Evolutionary conservation across 2,888 invertebrate species (phyloP), one percentile per base, ranked within the genome.

Genomic region (Glyphotaelius pellucidus): DNA sequence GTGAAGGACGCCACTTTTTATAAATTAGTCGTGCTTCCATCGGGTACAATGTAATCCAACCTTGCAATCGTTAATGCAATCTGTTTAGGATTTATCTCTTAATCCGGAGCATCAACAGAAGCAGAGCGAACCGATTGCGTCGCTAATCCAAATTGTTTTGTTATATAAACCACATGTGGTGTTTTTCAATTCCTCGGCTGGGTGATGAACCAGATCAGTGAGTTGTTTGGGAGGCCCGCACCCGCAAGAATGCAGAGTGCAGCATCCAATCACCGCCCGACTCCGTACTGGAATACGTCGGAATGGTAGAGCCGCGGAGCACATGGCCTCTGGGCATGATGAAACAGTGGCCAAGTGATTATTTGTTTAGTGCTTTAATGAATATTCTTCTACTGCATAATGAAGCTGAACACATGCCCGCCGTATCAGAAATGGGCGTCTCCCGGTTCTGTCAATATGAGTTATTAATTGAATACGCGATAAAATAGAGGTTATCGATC

Each of bases 91-190:
- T 83, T 83, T 83, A 83, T 83, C 32, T 83, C 81, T 83, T 35
- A 83, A 83, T 83, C 32, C 30, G 31, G 31, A 32, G 81, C 32
- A 32, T 83, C 32, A 32, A 32, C 81, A 35, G 81, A 83, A 32
- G 30, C 81, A 31, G 31, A 30, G 81, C 81, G 67, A 67, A 67
- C 67, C 67, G 67, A 67, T 67, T 67, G 67, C 67, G 25, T 67
- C 67, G 67, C 81, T 30, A 30, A 81, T 81, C 14, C 81, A 81
- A 81, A 81, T 31, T 83, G 81, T 90, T 31, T 42, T 42, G 90
- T 81, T 81, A 42, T 42, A 90, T 42, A 81, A 90, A 80, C 90
- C 90, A 90, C 90, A 90, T 90, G 90, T 90, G 42, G 90, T 81
- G 80, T 80, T 81, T 31, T 80, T 47, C 19, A 80, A 81, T 90